phyloP scores from a whole-genome alignment of 2,797 vertebrate species.

The Amniataba percoides region DNA sequence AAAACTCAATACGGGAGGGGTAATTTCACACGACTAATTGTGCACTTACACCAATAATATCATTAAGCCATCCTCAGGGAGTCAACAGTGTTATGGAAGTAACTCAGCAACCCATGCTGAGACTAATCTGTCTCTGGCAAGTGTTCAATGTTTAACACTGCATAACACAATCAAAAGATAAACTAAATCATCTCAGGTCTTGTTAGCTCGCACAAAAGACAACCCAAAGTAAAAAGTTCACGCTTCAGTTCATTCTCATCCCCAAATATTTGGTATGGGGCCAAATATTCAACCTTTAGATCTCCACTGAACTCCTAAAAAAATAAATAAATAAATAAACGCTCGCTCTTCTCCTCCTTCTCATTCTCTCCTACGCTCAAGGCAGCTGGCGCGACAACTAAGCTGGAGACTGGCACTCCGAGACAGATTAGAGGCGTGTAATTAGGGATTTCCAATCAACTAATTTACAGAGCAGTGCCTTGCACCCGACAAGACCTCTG shows the following conservation, averaged over 20 bases:
- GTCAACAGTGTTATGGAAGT: background rate
- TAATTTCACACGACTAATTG: conserved; percentile 45
- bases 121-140: conserved; percentile 26
- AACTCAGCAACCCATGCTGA: conserved; percentile 11
- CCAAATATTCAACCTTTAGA: background rate
- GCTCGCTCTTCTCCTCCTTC: conserved; percentile 11
- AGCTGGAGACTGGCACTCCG: conserved; percentile 74
- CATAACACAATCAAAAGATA: conserved; percentile 6
- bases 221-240: too few relatives aligned
- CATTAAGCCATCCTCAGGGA: conserved; percentile 27
- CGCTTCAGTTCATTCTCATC: too few relatives aligned
- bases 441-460: conserved; percentile 91
- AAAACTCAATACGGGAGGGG: conserved; percentile 51
- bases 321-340: too few relatives aligned
- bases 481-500: conserved; percentile 67
- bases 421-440: conserved; percentile 86
- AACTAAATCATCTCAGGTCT: conserved; percentile 5
- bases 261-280: background rate
- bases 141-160: conserved; percentile 20
- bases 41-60: conserved; percentile 47
- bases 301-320: conserved; percentile 22
- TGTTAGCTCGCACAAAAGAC: background rate
- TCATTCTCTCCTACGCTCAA: conserved; percentile 40
- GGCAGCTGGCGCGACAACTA: conserved; percentile 77
- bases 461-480: conserved; percentile 87